Conservation (phyloP, 2,888 invertebrate genomes). For the Hoplodrina ambigua region DNA sequence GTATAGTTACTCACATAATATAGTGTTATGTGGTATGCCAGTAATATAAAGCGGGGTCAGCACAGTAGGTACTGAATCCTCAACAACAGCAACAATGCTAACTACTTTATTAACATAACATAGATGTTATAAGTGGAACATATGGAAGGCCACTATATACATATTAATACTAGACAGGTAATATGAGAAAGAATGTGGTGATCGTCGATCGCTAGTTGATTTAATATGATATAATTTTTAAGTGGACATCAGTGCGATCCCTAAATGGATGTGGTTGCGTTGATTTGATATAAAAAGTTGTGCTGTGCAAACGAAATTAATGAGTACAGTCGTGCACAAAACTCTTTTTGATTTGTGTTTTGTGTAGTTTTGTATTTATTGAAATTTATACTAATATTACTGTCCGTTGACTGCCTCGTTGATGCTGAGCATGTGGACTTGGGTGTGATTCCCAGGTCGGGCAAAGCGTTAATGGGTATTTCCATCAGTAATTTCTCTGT, state of each 20-base stretch:
- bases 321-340: constrained; percentile 43
- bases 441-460: too few species aligned
- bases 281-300: constrained; percentile 59
- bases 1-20: constrained; percentile 9
- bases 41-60: constrained; percentile 78
- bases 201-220: constrained; percentile 52
- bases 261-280: constrained; percentile 57
- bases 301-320: constrained; percentile 47
- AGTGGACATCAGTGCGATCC: constrained; percentile 59
- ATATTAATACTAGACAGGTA: constrained; percentile 30
- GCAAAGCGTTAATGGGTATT: too few species aligned
- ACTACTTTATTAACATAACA: constrained; percentile 88
- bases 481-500: too few species aligned
- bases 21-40: constrained; percentile 26
- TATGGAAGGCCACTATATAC: constrained; percentile 76
- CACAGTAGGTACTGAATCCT: constrained; percentile 76
- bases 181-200: constrained; percentile 56
- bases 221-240: constrained; percentile 64
- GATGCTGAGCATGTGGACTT: too few species aligned
- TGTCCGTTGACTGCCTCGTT: too few species aligned
- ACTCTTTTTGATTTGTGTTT: constrained; percentile 11
- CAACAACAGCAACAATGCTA: constrained; percentile 82
- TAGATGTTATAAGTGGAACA: constrained; percentile 83
- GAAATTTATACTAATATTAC: too few species aligned
- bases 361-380: too few species aligned